These are phyloP conservation scores for Hirtodrosophila confusa DNA, from an alignment of 2,888 invertebrate species.

Conservation along the genomic window DNA sequence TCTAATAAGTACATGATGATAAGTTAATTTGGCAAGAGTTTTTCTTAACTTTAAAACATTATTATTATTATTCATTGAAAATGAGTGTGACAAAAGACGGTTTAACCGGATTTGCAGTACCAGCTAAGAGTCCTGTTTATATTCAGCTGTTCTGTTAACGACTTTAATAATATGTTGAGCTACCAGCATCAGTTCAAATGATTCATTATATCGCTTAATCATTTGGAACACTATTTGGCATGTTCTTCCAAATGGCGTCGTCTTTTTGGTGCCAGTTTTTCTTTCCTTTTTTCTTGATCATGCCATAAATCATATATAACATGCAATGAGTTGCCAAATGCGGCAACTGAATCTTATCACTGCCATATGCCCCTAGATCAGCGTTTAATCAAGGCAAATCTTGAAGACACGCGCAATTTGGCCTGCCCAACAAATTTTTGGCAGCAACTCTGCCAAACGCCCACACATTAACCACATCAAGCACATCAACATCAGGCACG, in stretches of 20 bases:
- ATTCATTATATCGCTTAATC: too few species aligned
- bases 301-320: conserved; percentile 4
- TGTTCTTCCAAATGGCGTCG: background rate
- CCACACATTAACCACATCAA: conserved; percentile 14
- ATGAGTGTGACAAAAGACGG: too few species aligned
- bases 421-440: conserved; percentile 20
- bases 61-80: too few species aligned
- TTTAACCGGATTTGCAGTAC: too few species aligned
- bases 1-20: too few species aligned
- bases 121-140: too few species aligned
- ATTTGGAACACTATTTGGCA: too few species aligned
- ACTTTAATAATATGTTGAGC: too few species aligned
- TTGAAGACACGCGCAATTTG: conserved; percentile 49
- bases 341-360: conserved; percentile 25
- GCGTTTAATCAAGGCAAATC: conserved; percentile 24
- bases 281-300: background rate
- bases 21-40: too few species aligned
- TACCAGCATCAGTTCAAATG: too few species aligned
- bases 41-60: too few species aligned
- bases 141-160: too few species aligned
- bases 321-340: conserved; percentile 31
- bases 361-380: conserved; percentile 3
- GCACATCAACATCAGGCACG: conserved; percentile 1
- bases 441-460: conserved; percentile 26
- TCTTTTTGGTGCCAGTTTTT: background rate